phyloP scores from a whole-genome alignment of 2,113 vertebrate genomes.

The Calidris pugnax region DNA sequence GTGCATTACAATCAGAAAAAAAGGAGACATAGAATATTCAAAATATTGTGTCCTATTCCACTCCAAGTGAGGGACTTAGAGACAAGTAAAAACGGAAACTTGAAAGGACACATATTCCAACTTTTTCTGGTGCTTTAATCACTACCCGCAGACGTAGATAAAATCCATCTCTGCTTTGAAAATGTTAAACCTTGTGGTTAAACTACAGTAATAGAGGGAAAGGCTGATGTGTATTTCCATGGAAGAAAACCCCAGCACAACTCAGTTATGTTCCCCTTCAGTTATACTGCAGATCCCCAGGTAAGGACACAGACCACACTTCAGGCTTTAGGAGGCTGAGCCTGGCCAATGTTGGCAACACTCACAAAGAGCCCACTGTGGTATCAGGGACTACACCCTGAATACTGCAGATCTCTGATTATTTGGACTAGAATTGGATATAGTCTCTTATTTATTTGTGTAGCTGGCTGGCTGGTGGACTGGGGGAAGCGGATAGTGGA shows the following conservation, averaged over 20 bases:
- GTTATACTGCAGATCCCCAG: not conserved
- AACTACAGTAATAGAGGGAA: not conserved
- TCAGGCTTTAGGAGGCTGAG: not conserved
- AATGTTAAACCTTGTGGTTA: not conserved
- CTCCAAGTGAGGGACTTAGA: not conserved
- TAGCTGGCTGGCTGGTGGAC: not conserved
- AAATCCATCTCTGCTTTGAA: not conserved
- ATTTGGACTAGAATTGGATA: not conserved
- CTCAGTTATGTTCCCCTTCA: not conserved
- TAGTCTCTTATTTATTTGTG: not conserved
- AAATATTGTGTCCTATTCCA: not conserved
- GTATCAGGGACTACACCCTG: not conserved
- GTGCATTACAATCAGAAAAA: not conserved
- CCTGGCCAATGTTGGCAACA: not conserved
- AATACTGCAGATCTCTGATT: not conserved
- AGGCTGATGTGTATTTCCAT: accelerated
- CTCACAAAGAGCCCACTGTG: not conserved
- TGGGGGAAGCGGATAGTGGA: not conserved
- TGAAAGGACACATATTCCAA: not conserved
- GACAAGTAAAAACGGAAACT: not conserved
- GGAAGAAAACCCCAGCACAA: not conserved
- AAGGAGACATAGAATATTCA: not conserved
- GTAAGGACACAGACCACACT: not conserved
- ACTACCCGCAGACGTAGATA: not conserved
- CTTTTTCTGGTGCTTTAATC: not conserved